Base-by-base conservation (phyloP, 2,888 invertebrate species). In the Parelbella ahira region DNA sequence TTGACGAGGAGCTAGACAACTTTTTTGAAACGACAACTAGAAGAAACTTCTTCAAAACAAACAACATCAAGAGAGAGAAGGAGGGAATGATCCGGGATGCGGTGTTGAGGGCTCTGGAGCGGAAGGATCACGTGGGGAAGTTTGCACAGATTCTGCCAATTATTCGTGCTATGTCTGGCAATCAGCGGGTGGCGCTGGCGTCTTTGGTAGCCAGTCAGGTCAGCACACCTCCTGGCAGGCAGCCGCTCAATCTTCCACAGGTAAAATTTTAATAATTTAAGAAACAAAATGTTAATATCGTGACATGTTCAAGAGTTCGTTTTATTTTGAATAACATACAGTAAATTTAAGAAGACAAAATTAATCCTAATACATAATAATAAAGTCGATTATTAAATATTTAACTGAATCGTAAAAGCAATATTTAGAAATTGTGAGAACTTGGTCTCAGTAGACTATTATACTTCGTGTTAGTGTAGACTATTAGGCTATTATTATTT, bases 81-180 rank as follows among this genome's bases (percentile, higher is more conserved):
- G 89, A 90, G 34, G 75, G 75, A 1, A 70, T 84, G 56, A 66
- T 91, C 8, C 84, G 89, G 50, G 84, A 84, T 18, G 89, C 90
- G 1, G 77, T 91, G 37, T 51, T 89, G 7, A 80, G 88, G 52
- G 91, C 91, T 0, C 65, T 92, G 62, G 89, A 89, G 49, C 81
- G 88, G 55, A 89, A 89, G 32, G 89, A 89, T 19, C 87, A 91
- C 29, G 88, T 89, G 8, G 89, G 89, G 47, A 90, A 89, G 60
- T 89, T 92, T 41, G 89, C 89, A 0, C 89, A 91, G 68, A 87
- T 91, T 11, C 72, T 92, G 71, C 92, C 93, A 24, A 91, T 92
- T 51, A 77, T 92, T 50, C 83, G 91, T 30, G 89, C 89, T 1
- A 88, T 92, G 79, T 89, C 91, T 0, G 89, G 89, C 0, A 87